A percentile compares a stretch with the other conserved stretches of the same genome.
Evolutionary conservation across 2,888 invertebrate genomes (phyloP).

Genomic region (Drosophila buzzatii): DNA sequence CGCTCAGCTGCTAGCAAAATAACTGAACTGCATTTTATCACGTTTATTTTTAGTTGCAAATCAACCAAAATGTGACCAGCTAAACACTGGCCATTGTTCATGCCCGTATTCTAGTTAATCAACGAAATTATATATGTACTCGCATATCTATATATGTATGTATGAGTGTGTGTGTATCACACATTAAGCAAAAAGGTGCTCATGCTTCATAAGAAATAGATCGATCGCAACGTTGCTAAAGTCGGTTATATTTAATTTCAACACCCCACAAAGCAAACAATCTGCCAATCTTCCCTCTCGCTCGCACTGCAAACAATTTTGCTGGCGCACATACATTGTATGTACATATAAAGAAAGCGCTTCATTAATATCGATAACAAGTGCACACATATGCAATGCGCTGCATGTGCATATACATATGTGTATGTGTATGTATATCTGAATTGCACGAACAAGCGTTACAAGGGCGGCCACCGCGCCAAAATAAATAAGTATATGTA

Average conservation of each 20-base stretch:
- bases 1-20: constrained; percentile 7
- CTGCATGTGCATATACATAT: not conserved
- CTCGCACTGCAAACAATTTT: constrained; percentile 4
- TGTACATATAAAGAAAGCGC: constrained; percentile 53
- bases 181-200: constrained; percentile 1
- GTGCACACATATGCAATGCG: constrained; percentile 33
- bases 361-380: constrained; percentile 57
- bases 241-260: constrained; percentile 4
- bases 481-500: constrained; percentile 44
- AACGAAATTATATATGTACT: not conserved
- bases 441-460: constrained; percentile 59
- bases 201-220: constrained; percentile 19
- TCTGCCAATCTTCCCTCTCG: not conserved
- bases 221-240: constrained; percentile 23
- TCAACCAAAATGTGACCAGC: constrained; percentile 35
- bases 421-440: constrained; percentile 10
- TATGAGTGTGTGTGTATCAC: not conserved
- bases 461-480: constrained; percentile 71
- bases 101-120: constrained; percentile 22
- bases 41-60: constrained; percentile 78
- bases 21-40: constrained; percentile 74
- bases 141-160: not conserved
- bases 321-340: constrained; percentile 31
- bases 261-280: constrained; percentile 6
- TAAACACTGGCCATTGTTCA: constrained; percentile 33